Base-by-base conservation (phyloP, 2,888 invertebrate genomes). In the Malachius bipustulatus region DNA sequence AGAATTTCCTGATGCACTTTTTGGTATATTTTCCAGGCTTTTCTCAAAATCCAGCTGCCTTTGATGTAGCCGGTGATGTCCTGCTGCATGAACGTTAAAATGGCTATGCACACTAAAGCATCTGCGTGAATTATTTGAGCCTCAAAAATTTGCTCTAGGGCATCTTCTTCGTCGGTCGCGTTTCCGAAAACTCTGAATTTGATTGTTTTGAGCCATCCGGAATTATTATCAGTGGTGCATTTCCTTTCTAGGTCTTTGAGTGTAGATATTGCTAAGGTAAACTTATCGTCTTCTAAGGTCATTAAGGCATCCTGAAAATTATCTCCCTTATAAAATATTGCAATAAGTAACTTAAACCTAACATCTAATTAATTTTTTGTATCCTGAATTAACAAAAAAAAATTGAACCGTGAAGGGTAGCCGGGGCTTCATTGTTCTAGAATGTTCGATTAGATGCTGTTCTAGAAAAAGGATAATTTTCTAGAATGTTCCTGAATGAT, bases 1-100 rank as follows among this genome's bases (percentile, higher is more conserved):
- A 66, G 57, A 44, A 77, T 66, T 47, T 75, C 71, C 31, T 63
- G 64, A 52, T 77, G 74, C 2, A 73, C 65, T 46, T 69, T 69
- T 45, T 76, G 74, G 51, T 80, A 80, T 36, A 75, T 66, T 52
- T 75, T 74, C 76, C 77, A 80, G 0, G 78, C 75, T 54, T 73
- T 75, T 15, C 78, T 59, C 42, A 80, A 58, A 38, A 73, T 67
- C 77, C 78, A 78, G 6, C 76, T 75, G 1, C 75, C 77, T 45
- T 68, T 73, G 33, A 79, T 67, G 42, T 66, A 69, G 32, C 75
- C 71, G 2, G 72, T 64, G 30, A 77, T 59, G 51, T 78, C 77
- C 52, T 76, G 75, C 45, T 75, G 74, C 3, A 76, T 62, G 47
- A 78, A 70, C 11, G 72, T 73, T 26, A 80, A 58, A 32, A 76